phyloP scores from a whole-genome alignment of 2,797 vertebrate genomes.

The Otolemur crassicaudatus region DNA sequence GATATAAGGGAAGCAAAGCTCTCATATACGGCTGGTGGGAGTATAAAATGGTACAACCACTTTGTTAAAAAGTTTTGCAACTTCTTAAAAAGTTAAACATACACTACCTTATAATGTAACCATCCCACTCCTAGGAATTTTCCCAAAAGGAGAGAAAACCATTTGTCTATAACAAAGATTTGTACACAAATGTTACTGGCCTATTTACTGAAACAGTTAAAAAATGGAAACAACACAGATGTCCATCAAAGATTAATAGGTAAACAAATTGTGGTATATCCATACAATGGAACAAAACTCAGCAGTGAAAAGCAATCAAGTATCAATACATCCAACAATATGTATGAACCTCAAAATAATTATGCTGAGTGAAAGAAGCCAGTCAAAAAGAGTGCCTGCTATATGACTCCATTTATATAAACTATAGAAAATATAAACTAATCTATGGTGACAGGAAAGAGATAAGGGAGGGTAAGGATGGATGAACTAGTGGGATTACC shows the following conservation, averaged over 20 bases:
- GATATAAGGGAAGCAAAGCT: not conserved
- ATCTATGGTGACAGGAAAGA: not conserved
- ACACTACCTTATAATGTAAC: not conserved
- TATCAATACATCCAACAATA: not conserved
- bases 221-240: not conserved
- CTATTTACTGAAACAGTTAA: not conserved
- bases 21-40: not conserved
- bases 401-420: not conserved
- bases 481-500: not conserved
- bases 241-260: not conserved
- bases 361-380: not conserved
- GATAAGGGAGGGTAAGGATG: not conserved
- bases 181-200: not conserved
- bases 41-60: not conserved
- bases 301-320: not conserved
- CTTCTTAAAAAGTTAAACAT: not conserved
- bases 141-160: not conserved
- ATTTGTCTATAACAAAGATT: not conserved
- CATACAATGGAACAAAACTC: not conserved
- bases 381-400: not conserved
- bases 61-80: not conserved
- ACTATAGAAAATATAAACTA: not conserved
- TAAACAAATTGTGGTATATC: too few relatives aligned
- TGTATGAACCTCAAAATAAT: not conserved
- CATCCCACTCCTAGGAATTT: not conserved